Conservation (phyloP, 2,888 invertebrate genomes). For the Nomada ferruginata region DNA sequence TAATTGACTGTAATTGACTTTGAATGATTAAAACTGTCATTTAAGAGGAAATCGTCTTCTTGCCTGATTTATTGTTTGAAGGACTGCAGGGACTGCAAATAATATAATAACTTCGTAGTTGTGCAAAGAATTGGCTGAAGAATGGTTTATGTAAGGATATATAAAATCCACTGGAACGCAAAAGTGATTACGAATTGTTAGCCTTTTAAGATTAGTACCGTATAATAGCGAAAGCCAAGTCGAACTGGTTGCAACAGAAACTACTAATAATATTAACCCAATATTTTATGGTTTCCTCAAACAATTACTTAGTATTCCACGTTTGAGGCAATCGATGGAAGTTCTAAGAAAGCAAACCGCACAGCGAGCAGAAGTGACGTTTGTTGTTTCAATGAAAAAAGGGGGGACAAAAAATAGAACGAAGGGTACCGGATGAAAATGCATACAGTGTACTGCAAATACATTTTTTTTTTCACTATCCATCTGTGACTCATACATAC, state of each 20-base stretch:
- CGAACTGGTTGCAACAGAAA: conserved; percentile 11
- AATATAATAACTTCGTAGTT: too few species aligned
- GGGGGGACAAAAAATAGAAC: neutral
- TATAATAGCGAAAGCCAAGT: neutral
- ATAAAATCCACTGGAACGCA: too few species aligned
- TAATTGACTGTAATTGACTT: too few species aligned
- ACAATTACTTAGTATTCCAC: conserved; percentile 28
- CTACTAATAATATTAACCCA: conserved; percentile 55
- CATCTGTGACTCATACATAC: neutral
- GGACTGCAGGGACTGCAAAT: too few species aligned
- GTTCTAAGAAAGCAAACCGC: conserved; percentile 1
- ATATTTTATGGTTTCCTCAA: conserved; percentile 54
- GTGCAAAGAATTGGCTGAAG: too few species aligned
- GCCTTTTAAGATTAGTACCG: too few species aligned
- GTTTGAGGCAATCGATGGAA: conserved; percentile 38
- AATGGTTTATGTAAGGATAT: too few species aligned
- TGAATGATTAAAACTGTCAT: too few species aligned
- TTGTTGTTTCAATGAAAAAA: neutral
- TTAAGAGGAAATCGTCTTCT: too few species aligned
- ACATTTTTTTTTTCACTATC: neutral
- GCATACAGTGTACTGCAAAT: neutral
- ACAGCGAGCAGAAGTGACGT: neutral
- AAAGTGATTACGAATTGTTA: too few species aligned
- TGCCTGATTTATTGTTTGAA: too few species aligned
- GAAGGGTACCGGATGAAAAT: conserved; percentile 21